A percentile compares a stretch with the other conserved stretches of the same genome.
Conservation (phyloP, 2,113 vertebrate genomes). For the Otocyon megalotis region DNA sequence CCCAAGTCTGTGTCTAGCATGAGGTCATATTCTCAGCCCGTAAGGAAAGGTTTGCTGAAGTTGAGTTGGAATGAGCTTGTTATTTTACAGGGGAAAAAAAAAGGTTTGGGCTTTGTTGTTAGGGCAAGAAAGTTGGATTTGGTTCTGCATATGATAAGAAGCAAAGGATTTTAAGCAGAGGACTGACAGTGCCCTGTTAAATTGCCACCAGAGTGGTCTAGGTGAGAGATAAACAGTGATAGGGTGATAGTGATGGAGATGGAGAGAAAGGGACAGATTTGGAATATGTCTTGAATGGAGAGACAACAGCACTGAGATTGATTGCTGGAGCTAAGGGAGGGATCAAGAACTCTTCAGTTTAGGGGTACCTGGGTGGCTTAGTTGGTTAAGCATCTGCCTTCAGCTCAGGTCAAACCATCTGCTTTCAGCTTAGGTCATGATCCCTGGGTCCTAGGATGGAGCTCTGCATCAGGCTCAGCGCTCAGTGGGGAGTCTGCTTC, state of each 20-base stretch:
- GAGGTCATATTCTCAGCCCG: background rate
- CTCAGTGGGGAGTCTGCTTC: background rate
- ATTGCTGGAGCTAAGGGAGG: background rate
- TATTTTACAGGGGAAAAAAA: background rate
- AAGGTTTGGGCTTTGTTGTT: background rate
- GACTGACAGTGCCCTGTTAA: background rate
- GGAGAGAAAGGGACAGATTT: background rate
- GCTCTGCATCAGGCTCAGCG: background rate
- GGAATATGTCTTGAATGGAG: background rate
- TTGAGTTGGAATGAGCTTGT: background rate
- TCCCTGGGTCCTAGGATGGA: background rate
- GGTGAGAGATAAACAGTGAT: background rate
- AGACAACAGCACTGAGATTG: background rate
- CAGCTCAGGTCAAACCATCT: background rate
- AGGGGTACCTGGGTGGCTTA: background rate
- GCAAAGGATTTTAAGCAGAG: background rate
- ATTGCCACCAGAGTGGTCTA: background rate
- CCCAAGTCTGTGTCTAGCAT: background rate
- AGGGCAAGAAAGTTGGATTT: background rate
- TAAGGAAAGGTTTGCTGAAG: background rate
- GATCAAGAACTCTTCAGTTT: background rate
- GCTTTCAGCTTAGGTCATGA: background rate
- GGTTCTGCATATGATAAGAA: background rate
- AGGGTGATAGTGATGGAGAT: background rate
- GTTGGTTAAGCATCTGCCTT: background rate